Percentiles rank a stretch among this genome's conserved stretches.
Evolutionary conservation across 2,888 invertebrate genomes (phyloP).

Genomic region (Vannuccia rotundouncinata): DNA sequence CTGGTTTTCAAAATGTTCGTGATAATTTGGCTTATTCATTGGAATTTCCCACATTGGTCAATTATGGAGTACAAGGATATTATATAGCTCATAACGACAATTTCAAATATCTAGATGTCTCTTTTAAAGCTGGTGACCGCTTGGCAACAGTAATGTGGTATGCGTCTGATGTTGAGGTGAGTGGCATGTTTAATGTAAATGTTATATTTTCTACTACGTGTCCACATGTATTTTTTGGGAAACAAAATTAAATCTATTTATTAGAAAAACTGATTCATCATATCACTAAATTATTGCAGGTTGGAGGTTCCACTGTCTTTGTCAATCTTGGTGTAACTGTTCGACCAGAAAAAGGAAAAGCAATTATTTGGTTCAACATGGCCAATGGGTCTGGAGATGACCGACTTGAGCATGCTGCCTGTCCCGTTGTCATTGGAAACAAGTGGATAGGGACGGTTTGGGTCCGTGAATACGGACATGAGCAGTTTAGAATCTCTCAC

Average conservation of each 20-base stretch:
- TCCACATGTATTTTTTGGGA: no score
- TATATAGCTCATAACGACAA: neutral
- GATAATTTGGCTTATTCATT: neutral
- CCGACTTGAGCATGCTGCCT: neutral
- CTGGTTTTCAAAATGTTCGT: neutral
- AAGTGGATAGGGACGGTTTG: conserved; percentile 18
- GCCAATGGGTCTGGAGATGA: neutral
- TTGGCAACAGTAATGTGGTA: neutral
- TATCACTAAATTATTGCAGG: no score
- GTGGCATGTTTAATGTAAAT: no score
- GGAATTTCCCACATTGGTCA: neutral
- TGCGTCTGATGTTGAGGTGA: neutral
- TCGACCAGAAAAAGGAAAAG: neutral
- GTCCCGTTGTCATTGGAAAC: conserved; percentile 3
- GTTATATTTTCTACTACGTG: no score
- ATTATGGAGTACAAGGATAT: neutral
- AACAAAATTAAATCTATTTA: no score
- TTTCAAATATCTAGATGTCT: neutral
- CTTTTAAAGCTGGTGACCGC: neutral
- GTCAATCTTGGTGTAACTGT: neutral
- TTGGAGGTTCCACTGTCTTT: conserved; percentile 7
- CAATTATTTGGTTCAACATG: conserved; percentile 19
- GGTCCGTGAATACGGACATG: conserved; percentile 2
- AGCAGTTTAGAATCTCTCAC: no score
- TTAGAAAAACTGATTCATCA: no score